Percentiles rank a stretch among this genome's conserved stretches.
Conservation (phyloP, 2,113 vertebrate species). For the Mola mola region DNA sequence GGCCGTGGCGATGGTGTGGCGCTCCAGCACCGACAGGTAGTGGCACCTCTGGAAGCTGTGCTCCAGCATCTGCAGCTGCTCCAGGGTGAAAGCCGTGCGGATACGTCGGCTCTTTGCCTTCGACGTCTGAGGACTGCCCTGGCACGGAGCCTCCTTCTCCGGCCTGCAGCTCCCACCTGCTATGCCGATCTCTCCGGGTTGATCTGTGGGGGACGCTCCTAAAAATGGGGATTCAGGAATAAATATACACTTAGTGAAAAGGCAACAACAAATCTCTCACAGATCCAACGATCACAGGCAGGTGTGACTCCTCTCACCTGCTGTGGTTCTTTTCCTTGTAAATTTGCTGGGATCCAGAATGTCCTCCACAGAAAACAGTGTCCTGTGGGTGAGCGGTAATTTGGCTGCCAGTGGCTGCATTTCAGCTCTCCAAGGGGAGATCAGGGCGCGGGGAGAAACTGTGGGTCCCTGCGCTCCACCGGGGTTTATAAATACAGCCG, state of each 20-base stretch:
- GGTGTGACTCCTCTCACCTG: conserved; percentile 48
- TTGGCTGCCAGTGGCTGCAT: conserved; percentile 60
- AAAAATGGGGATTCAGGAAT: no score
- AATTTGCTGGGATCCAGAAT: conserved; percentile 79
- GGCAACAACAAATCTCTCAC: no score
- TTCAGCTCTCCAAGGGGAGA: background rate
- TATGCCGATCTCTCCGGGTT: background rate
- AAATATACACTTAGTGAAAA: no score
- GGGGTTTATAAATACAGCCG: conserved; percentile 19
- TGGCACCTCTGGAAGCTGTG: conserved; percentile 76
- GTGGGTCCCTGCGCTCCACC: background rate
- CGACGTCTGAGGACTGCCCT: background rate
- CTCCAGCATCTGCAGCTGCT: conserved; percentile 81
- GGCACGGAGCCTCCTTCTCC: background rate
- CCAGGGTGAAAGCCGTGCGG: conserved; percentile 78
- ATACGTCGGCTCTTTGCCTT: conserved; percentile 65
- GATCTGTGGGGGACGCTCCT: conserved; percentile 5
- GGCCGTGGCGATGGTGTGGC: conserved; percentile 71
- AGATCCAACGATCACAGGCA: background rate
- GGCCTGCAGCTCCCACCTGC: conserved; percentile 9
- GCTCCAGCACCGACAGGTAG: conserved; percentile 82
- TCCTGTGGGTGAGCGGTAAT: conserved; percentile 37
- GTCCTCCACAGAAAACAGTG: conserved; percentile 76
- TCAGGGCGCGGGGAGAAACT: background rate
- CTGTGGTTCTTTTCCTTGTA: conserved; percentile 28